Evolutionary conservation across 2,888 invertebrate genomes (phyloP).

Genomic region (Drymonia ruficornis): DNA sequence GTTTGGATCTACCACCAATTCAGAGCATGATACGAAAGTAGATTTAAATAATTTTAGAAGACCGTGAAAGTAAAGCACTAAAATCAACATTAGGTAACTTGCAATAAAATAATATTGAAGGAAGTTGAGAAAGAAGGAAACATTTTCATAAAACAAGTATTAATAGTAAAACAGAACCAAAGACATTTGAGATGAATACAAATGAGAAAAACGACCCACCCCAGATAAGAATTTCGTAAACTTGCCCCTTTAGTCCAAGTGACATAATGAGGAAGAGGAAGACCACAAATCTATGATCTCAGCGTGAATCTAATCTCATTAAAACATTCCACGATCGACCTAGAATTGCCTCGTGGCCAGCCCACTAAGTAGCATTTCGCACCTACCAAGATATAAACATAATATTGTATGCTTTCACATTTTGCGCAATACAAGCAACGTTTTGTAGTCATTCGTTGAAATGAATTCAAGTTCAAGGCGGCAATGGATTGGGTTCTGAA

Average conservation of each 20-base stretch:
- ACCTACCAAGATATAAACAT: constrained; percentile 14
- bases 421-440: constrained; percentile 47
- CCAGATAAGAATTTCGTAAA: not conserved
- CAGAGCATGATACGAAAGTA: too few species aligned
- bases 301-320: constrained; percentile 37
- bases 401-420: constrained; percentile 23
- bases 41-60: too few species aligned
- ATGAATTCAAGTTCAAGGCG: constrained; percentile 69
- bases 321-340: constrained; percentile 43
- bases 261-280: constrained; percentile 37
- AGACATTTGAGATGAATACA: not conserved
- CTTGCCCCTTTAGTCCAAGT: constrained; percentile 2
- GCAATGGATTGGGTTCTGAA: constrained; percentile 55
- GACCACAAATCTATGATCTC: constrained; percentile 19
- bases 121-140: too few species aligned
- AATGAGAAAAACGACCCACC: not conserved
- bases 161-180: too few species aligned
- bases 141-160: too few species aligned
- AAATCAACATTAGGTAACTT: too few species aligned
- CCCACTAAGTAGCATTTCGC: constrained; percentile 37
- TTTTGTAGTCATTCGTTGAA: constrained; percentile 34
- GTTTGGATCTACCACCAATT: too few species aligned
- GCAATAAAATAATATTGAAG: too few species aligned
- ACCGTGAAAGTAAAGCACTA: too few species aligned
- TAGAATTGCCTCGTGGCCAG: constrained; percentile 34